Conservation (phyloP, 2,113 vertebrate genomes). For the Nicator chloris region DNA sequence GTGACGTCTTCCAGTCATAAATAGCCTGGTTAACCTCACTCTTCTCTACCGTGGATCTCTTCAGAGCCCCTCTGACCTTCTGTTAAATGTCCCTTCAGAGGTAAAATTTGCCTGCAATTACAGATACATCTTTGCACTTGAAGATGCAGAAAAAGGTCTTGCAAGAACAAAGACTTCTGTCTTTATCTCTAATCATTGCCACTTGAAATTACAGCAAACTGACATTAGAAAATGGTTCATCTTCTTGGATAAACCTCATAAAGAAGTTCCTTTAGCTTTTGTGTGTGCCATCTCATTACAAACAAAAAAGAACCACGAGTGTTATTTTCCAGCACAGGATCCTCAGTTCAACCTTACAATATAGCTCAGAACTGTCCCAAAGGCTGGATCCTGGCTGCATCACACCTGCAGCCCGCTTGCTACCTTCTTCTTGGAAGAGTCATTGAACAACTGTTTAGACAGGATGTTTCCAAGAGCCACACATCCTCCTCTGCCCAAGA, state of each 20-base stretch:
- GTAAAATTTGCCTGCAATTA: background rate
- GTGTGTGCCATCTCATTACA: background rate
- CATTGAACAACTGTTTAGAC: background rate
- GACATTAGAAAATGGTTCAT: background rate
- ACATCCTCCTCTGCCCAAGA: background rate
- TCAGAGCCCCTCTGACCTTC: background rate
- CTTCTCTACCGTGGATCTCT: background rate
- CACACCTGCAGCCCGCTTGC: background rate
- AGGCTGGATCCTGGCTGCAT: background rate
- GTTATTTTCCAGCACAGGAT: background rate
- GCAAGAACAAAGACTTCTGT: background rate
- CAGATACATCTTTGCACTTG: background rate
- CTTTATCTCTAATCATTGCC: too few relatives aligned
- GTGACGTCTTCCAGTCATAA: background rate
- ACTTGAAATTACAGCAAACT: too few relatives aligned
- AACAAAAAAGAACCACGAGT: background rate
- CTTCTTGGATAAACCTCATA: background rate
- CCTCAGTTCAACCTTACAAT: background rate
- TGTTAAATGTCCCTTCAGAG: background rate
- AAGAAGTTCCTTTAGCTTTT: background rate
- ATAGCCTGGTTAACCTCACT: background rate
- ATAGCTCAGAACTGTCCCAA: background rate
- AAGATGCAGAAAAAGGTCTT: background rate
- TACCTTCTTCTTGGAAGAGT: background rate
- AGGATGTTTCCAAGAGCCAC: background rate